Conservation (phyloP, 2,888 invertebrate genomes). For the Carcina quercana region DNA sequence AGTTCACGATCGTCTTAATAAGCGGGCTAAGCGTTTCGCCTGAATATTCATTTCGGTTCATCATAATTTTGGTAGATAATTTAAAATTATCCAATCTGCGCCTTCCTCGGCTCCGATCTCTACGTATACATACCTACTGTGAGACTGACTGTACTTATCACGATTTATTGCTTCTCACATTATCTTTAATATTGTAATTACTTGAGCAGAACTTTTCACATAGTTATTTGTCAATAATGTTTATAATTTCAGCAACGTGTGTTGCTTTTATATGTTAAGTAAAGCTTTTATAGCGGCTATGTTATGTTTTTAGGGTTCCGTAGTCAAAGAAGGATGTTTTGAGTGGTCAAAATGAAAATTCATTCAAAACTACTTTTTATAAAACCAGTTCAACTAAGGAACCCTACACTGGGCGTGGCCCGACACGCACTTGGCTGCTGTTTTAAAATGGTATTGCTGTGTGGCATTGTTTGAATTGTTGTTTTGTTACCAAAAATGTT, state of each 20-base stretch:
- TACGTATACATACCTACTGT: slow-evolving; percentile 1
- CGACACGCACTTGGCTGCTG: too few species aligned
- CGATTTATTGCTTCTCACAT: slow-evolving; percentile 54
- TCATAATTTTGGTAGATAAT: slow-evolving; percentile 69
- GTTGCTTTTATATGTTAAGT: neutral
- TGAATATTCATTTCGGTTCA: slow-evolving; percentile 70
- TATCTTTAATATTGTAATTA: slow-evolving; percentile 20
- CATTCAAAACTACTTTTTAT: too few species aligned
- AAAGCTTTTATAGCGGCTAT: too few species aligned
- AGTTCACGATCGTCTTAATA: slow-evolving; percentile 70
- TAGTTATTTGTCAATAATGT: slow-evolving; percentile 6
- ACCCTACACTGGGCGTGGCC: too few species aligned
- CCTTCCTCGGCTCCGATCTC: slow-evolving; percentile 26
- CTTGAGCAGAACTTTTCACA: slow-evolving; percentile 6
- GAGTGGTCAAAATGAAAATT: too few species aligned
- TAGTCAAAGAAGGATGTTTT: too few species aligned
- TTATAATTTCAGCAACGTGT: too few species aligned
- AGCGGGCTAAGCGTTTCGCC: slow-evolving; percentile 62
- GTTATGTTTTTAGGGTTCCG: too few species aligned
- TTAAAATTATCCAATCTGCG: slow-evolving; percentile 62
- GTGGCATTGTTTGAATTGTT: too few species aligned
- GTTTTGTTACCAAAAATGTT: too few species aligned
- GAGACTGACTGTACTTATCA: slow-evolving; percentile 28
- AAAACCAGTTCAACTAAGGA: too few species aligned
- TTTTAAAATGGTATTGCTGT: too few species aligned